Percentiles rank a stretch among this genome's conserved stretches.
Conservation (phyloP, 2,888 invertebrate genomes). For the Scaptomyza tumidula region DNA sequence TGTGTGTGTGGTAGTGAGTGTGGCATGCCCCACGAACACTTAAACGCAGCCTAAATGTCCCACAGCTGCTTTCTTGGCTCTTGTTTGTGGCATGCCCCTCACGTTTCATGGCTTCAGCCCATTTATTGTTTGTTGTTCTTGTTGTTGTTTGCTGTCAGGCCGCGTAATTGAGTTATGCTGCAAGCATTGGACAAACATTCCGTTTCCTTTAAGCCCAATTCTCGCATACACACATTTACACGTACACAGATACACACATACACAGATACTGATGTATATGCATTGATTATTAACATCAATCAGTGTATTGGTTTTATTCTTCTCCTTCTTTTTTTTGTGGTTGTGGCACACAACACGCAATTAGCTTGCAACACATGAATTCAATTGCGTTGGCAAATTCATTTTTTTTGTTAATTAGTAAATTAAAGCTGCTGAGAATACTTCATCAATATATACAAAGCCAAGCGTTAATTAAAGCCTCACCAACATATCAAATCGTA, state of each 20-base stretch:
- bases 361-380: constrained; percentile 51
- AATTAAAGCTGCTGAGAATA: constrained; percentile 56
- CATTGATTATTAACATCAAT: constrained; percentile 68
- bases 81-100: constrained; percentile 54
- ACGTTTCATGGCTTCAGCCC: constrained; percentile 41
- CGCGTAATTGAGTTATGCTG: constrained; percentile 68
- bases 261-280: constrained; percentile 19
- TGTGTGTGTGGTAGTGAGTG: background rate
- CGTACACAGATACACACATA: background rate
- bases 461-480: too few species aligned
- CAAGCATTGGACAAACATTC: constrained; percentile 12
- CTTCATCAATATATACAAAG: constrained; percentile 21
- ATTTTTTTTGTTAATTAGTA: constrained; percentile 59
- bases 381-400: constrained; percentile 20
- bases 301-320: constrained; percentile 53
- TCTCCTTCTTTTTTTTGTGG: background rate
- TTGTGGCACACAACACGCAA: constrained; percentile 25
- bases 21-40: background rate
- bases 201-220: constrained; percentile 1
- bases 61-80: constrained; percentile 5
- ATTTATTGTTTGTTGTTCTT: constrained; percentile 39
- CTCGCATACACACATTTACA: constrained; percentile 3
- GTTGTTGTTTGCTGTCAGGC: constrained; percentile 9
- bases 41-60: constrained; percentile 28
- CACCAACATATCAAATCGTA: too few species aligned